Conservation (phyloP, 2,113 vertebrate genomes). For the Stegastes partitus region DNA sequence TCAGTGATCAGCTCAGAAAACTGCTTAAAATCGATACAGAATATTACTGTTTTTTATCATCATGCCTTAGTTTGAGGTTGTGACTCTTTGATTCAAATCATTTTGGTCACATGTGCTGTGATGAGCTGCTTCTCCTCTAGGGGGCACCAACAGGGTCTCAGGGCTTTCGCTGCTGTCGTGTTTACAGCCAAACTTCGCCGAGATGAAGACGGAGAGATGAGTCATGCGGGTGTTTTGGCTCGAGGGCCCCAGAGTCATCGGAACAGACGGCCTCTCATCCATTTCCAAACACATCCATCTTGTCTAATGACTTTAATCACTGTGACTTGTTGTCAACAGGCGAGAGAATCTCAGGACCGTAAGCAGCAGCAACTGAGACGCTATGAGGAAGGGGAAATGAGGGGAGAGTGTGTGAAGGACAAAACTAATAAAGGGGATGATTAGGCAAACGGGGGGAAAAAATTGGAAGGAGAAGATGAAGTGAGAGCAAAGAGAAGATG, state of each 20-base stretch:
- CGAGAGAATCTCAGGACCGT: too few relatives aligned
- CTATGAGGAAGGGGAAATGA: not conserved
- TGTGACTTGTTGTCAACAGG: conserved; percentile 23
- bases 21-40: too few relatives aligned
- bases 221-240: conserved; percentile 21
- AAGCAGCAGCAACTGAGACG: not conserved
- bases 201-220: conserved; percentile 9
- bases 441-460: not conserved
- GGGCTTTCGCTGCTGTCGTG: not conserved
- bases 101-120: too few relatives aligned
- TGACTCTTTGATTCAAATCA: too few relatives aligned
- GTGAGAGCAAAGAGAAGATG: not conserved
- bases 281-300: conserved; percentile 43
- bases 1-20: too few relatives aligned
- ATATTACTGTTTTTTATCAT: too few relatives aligned
- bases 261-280: conserved; percentile 24
- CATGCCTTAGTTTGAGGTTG: too few relatives aligned
- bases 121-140: not conserved
- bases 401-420: not conserved
- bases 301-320: conserved; percentile 38
- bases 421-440: not conserved
- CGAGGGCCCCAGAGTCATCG: conserved; percentile 7
- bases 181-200: not conserved
- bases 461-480: not conserved
- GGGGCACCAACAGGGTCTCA: not conserved